Evolutionary conservation across 2,113 vertebrate genomes (phyloP).

Genomic region (Sceloporus undulatus): DNA sequence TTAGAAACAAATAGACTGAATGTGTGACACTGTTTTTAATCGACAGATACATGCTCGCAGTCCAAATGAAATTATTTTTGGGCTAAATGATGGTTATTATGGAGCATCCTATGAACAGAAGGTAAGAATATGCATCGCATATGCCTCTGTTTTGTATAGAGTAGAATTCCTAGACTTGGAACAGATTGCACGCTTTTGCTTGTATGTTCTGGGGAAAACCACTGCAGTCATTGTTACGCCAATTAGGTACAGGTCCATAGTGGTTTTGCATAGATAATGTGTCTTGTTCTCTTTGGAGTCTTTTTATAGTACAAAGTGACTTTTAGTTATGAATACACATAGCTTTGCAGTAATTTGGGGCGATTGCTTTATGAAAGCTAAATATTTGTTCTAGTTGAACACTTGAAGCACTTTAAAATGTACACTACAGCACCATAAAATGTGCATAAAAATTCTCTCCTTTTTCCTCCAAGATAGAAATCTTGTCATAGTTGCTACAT

Average conservation of each 20-base stretch:
- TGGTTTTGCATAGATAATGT: background rate
- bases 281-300: background rate
- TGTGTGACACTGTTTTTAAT: slow-evolving; percentile 47
- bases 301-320: background rate
- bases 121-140: slow-evolving; percentile 73
- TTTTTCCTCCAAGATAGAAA: background rate
- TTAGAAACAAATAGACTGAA: background rate
- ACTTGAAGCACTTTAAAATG: background rate
- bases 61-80: slow-evolving; percentile 98
- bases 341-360: background rate
- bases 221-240: background rate
- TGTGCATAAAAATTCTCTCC: too few species aligned
- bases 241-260: background rate
- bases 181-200: background rate
- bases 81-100: slow-evolving; percentile 97
- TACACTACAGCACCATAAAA: background rate
- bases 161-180: background rate
- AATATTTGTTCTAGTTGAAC: background rate
- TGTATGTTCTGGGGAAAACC: background rate
- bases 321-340: background rate
- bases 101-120: slow-evolving; percentile 95
- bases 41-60: slow-evolving; percentile 93
- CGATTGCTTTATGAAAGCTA: background rate
- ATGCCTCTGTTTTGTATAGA: background rate
- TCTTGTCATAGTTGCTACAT: background rate